phyloP scores from a whole-genome alignment of 35 echinoderm and acorn worm genomes.

The Chiridota heheva region DNA sequence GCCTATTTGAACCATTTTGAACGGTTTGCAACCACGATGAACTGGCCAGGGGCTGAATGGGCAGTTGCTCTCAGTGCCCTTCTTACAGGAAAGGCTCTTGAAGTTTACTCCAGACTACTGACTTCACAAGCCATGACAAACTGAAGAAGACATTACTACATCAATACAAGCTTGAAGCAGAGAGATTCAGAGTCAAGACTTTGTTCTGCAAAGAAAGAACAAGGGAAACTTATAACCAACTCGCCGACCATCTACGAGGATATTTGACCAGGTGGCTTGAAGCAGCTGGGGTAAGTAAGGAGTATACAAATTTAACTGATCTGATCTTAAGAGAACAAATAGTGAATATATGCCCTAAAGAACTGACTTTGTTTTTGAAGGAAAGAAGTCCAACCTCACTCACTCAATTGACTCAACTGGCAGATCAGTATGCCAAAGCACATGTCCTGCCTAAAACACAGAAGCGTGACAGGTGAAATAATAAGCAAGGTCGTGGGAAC shows the following conservation, averaged over 20 bases:
- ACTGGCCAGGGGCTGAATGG: conserved; percentile 27
- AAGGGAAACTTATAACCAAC: neutral
- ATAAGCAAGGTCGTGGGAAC: neutral
- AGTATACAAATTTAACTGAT: neutral
- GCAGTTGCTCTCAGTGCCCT: conserved; percentile 28
- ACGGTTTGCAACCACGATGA: conserved; percentile 4
- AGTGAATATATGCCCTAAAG: neutral
- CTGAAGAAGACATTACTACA: conserved; percentile 1
- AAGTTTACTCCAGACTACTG: conserved; percentile 9
- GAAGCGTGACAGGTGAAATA: neutral
- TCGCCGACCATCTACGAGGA: neutral
- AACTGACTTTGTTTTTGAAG: neutral
- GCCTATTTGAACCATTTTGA: conserved; percentile 49
- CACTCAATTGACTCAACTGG: neutral
- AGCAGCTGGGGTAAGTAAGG: neutral
- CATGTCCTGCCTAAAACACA: too few relatives aligned
- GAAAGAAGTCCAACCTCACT: neutral
- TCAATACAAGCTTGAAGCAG: neutral
- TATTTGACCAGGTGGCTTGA: neutral
- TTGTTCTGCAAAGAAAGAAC: neutral
- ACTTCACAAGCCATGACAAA: neutral
- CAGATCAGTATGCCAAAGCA: neutral
- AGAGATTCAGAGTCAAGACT: neutral
- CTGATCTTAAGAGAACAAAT: neutral
- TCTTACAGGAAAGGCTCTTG: conserved; percentile 26